Evolutionary conservation across 2,113 vertebrate genomes (phyloP), one percentile per base, ranked within the genome.

Genomic region (Pseudorasbora parva): DNA sequence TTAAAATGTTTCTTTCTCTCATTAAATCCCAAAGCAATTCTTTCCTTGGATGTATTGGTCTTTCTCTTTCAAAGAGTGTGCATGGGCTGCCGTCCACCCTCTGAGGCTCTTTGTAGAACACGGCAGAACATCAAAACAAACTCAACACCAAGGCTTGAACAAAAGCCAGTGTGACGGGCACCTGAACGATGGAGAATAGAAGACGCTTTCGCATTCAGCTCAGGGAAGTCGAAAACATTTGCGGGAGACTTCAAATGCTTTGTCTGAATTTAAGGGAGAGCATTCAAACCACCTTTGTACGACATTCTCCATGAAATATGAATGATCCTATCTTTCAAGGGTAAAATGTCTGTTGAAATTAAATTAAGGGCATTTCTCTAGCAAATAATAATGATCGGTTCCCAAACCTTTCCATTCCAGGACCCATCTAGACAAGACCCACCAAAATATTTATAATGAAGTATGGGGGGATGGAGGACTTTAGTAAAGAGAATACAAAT

Each of bases 221-320:
- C 54, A 82, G 82, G 87, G 85, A 90, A 86, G 91, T 89, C 86
- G 60, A 73, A 37, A 89, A 89, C 85, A 88, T 90, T 49, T 78
- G 84, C 72, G 60, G 76, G 77, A 54, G 69, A 87, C 82, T 91
- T 90, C 81, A 87, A 85, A 81, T 49, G 69, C 78, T 90, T 92
- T 91, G 78, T 85, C 86, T 89, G 82, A 85, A 72, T 87, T 83
- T 51, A 79, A 82, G 17, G 49, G 82, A 86, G 78, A 80, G 64
- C 5, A 69, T 41, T n/a, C 19, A 68, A 72, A 78, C 54, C n/a
- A 76, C 81, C 62, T 88, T 89, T 68, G 62, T 30, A 64, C 2
- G 41, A 66, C 83, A 27, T 77, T 88, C 71, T 80, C 72, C 75
- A 88, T 80, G 84, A 81, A 81, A 83, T 76, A 83, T 80, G 66